A percentile compares a stretch with the other conserved stretches of the same genome.
These are phyloP conservation scores for Potamilus streckersoni DNA, from an alignment of 1,140 invertebrate species.

Conservation along the genomic window DNA sequence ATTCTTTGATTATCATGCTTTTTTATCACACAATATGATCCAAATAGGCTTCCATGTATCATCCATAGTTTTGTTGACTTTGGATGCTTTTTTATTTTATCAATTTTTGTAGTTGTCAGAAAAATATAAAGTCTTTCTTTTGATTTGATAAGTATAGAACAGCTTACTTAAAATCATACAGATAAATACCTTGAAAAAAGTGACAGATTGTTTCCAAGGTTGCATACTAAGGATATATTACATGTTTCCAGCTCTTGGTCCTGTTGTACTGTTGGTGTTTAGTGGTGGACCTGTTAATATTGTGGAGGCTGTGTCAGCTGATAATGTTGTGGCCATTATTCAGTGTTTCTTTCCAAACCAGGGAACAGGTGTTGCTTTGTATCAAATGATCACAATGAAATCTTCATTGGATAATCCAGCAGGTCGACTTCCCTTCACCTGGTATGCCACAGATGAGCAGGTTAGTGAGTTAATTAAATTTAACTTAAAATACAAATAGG, in stretches of 20 bases:
- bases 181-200: background rate
- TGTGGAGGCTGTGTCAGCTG: conserved; percentile 28
- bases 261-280: conserved; percentile 57
- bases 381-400: conserved; percentile 32
- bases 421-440: conserved; percentile 52
- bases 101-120: background rate
- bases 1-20: too few species aligned
- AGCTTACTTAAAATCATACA: background rate
- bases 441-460: conserved; percentile 41
- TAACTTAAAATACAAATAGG: too few species aligned
- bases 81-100: background rate
- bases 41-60: too few species aligned
- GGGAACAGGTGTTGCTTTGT: conserved; percentile 47
- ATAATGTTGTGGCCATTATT: conserved; percentile 43
- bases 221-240: background rate
- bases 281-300: conserved; percentile 61
- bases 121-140: background rate
- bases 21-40: too few species aligned
- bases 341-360: conserved; percentile 57
- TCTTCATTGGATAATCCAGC: conserved; percentile 44
- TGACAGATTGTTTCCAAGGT: background rate
- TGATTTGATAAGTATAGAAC: background rate
- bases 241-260: conserved; percentile 21
- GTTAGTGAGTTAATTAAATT: conserved; percentile 10
- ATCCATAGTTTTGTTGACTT: background rate